phyloP scores from a whole-genome alignment of 2,888 invertebrate species.

The Oxycera nigricornis region DNA sequence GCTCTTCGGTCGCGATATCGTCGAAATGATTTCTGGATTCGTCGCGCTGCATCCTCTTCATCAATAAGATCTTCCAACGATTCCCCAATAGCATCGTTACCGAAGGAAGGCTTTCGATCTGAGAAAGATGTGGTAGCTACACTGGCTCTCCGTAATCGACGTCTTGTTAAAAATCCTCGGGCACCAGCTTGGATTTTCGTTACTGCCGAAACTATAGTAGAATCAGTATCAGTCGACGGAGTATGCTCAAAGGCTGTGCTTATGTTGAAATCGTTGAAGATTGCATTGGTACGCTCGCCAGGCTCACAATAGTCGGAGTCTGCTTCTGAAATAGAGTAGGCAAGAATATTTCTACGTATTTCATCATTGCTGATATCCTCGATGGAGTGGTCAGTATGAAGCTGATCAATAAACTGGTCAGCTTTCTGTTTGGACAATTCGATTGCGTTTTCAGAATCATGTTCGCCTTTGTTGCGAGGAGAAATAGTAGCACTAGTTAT shows the following conservation, averaged over 20 bases:
- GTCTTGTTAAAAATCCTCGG: slow-evolving; percentile 56
- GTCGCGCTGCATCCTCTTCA: slow-evolving; percentile 43
- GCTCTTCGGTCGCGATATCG: slow-evolving; percentile 50
- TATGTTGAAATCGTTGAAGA: slow-evolving; percentile 55
- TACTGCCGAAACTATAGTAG: slow-evolving; percentile 58
- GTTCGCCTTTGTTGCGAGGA: slow-evolving; percentile 7
- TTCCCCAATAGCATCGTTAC: slow-evolving; percentile 59
- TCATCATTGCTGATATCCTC: slow-evolving; percentile 55
- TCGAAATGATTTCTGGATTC: slow-evolving; percentile 49
- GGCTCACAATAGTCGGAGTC: slow-evolving; percentile 57
- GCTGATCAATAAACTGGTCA: slow-evolving; percentile 23
- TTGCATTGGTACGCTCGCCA: slow-evolving; percentile 37
- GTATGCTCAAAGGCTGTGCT: slow-evolving; percentile 56
- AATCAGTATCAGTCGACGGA: slow-evolving; percentile 59
- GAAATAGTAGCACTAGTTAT: slow-evolving; percentile 44
- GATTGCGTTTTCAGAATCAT: slow-evolving; percentile 35
- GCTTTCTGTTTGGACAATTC: slow-evolving; percentile 18
- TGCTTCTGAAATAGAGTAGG: slow-evolving; percentile 57
- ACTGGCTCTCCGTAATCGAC: slow-evolving; percentile 54
- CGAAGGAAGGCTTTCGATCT: slow-evolving; percentile 56
- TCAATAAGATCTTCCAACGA: slow-evolving; percentile 57
- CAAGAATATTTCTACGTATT: slow-evolving; percentile 58
- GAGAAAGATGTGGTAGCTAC: slow-evolving; percentile 53
- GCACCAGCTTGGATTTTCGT: slow-evolving; percentile 60
- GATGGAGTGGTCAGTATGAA: slow-evolving; percentile 47